phyloP scores from a whole-genome alignment of 2,797 vertebrate species.

The Ispidina lecontei region DNA sequence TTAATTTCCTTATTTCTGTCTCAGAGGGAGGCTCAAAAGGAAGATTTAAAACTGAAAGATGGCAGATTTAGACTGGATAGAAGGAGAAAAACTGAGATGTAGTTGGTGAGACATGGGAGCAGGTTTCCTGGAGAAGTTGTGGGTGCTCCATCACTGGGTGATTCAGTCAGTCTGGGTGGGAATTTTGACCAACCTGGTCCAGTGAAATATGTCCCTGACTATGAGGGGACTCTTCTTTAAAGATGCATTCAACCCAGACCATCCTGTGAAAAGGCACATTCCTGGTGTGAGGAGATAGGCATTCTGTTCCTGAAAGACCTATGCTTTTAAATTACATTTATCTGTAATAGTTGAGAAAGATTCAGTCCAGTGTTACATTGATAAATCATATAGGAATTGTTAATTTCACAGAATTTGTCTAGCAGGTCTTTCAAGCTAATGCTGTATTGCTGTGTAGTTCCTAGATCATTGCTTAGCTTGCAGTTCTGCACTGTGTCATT shows the following conservation, averaged over 20 bases:
- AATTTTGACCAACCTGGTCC: background rate
- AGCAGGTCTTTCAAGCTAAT: background rate
- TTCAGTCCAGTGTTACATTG: background rate
- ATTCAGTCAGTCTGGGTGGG: background rate
- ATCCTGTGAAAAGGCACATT: background rate
- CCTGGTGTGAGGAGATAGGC: background rate
- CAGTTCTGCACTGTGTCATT: background rate
- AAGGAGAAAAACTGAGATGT: fast-evolving
- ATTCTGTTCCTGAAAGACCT: background rate
- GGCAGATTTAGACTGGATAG: background rate
- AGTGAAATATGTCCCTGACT: too few relatives aligned
- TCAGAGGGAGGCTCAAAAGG: background rate
- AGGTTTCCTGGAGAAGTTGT: background rate
- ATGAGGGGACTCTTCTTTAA: background rate
- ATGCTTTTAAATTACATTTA: background rate
- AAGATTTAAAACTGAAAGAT: background rate
- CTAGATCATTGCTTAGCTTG: background rate
- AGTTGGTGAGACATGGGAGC: background rate
- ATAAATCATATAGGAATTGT: background rate
- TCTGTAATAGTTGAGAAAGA: background rate
- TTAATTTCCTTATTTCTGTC: background rate
- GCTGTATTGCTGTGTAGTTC: background rate
- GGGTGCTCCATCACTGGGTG: background rate
- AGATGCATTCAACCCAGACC: background rate
- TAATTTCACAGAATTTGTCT: background rate